Base-by-base conservation (phyloP, 2,888 invertebrate species). In the Ophion ventricosus region DNA sequence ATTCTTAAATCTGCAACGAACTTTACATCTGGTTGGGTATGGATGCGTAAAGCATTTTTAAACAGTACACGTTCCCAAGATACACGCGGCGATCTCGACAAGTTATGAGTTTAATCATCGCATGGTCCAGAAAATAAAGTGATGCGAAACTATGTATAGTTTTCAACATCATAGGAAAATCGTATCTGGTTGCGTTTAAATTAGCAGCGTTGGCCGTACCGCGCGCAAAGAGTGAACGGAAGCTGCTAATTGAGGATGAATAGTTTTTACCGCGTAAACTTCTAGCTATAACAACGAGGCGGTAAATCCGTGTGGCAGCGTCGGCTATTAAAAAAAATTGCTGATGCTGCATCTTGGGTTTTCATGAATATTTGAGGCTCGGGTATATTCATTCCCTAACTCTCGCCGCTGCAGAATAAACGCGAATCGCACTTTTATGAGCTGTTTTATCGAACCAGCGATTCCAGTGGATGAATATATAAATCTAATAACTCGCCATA, bases 361-460 rank as follows among this genome's bases (percentile, higher is more conserved):
- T 80, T 77, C 77, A 84, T 80, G 69, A 84, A 84, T 84, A 84
- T 84, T 83, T 76, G 64, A 82, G 70, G 40, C n/a, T 35, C 43
- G 20, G 25, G 25, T 74, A 63, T 54, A 63, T 59, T 25, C 54
- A 49, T 70, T 64, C 29, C 43, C 63, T 29, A 14, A 7, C 73
- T 43, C 26, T 10, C 56, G 35, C 23, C 29, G 20, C 20, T 2
- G 7, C 59, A 54, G 61, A 43, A 63, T 63, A 70, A 54, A 56
- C 20, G 57, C 10, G 26, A 49, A 76, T 57, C 69, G 59, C 63
- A 77, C 40, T 64, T 78, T 80, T 64, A 73, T 40, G 67, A 66
- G 54, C 69, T 25, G 49, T 73, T 59, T 69, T 61, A 70, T 57
- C 76, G 56, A 35, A 57, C 29, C 20, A 69, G 43, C 29, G 49